Evolutionary conservation across 1,140 invertebrate genomes (phyloP), one percentile per base, ranked within the genome.

Genomic region (Cydia strobilella): DNA sequence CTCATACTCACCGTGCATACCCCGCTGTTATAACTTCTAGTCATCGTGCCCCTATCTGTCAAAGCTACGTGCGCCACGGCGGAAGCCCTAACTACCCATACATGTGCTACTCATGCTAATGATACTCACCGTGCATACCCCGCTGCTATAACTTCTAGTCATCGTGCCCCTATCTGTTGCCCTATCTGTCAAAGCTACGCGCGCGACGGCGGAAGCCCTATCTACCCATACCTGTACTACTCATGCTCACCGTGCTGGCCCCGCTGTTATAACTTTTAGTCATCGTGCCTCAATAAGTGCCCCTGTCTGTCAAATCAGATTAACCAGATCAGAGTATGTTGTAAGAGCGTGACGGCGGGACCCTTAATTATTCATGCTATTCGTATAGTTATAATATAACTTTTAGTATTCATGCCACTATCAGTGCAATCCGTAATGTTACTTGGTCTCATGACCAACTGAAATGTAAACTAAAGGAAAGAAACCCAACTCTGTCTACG

Each of bases 111-210:
- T 59, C 54, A 1, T 59, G 54, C 20, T 59, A 59, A 2, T 59
- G 20, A 10, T 59, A 59, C 54, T 59, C 54, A 10, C 54, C 54
- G 4, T 59, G 54, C 20, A 0, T 0, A 0, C 54, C 54, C 9
- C 54, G 54, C 20, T 59, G 54, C 54, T 59, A 59, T 4, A 59
- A 59, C 54, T 59, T 59, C 20, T 59, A 59, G 54, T 23, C 51
- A 45, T 51, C 2, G 48, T 51, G 48, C 48, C 48, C 48, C 48
- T 1, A 45, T 45, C 42, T 15, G 42, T 45, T 3, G 12, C 42
- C 42, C 42, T 45, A 4, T 13, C 42, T 45, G 12, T 45, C 42
- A 39, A 7, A 35, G 6, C 31, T n/a, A n/a, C n/a, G n/a, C n/a
- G n/a, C n/a, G n/a, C n/a, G n/a, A n/a, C n/a, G n/a, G n/a, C n/a